Percentiles rank a stretch among this genome's conserved stretches.
Evolutionary conservation across 2,888 invertebrate species (phyloP).

Genomic region (Cacoxenus indagator): DNA sequence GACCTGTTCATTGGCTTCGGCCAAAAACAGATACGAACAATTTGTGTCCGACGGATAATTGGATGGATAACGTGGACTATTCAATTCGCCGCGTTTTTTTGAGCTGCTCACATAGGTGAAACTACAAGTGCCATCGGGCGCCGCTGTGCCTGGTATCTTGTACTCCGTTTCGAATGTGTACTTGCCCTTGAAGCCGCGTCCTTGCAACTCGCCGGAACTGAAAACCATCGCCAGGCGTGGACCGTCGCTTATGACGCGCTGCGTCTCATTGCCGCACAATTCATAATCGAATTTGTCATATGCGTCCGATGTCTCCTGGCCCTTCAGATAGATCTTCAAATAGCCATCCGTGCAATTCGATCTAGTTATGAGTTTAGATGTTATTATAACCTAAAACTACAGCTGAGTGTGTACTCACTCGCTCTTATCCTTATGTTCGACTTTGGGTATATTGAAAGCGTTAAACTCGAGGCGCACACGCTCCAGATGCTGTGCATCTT

Average conservation of each 20-base stretch:
- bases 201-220: conserved; percentile 91
- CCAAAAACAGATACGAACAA: conserved; percentile 92
- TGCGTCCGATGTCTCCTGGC: conserved; percentile 92
- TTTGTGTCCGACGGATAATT: conserved; percentile 96
- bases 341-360: conserved; percentile 89
- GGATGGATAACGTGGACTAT: conserved; percentile 96
- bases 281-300: conserved; percentile 95
- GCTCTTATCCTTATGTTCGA: conserved; percentile 76
- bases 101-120: conserved; percentile 92
- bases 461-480: conserved; percentile 90
- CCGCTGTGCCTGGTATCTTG: conserved; percentile 93
- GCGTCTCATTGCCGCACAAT: conserved; percentile 90
- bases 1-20: conserved; percentile 89
- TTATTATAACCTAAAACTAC: background rate
- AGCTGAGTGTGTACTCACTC: conserved; percentile 83
- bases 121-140: conserved; percentile 91
- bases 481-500: conserved; percentile 96
- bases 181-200: conserved; percentile 85
- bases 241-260: conserved; percentile 88
- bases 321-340: conserved; percentile 90
- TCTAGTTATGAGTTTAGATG: conserved; percentile 38
- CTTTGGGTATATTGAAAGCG: conserved; percentile 91
- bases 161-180: conserved; percentile 81
- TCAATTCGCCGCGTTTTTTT: conserved; percentile 90
- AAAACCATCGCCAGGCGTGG: conserved; percentile 95